phyloP scores from a whole-genome alignment of 1,140 invertebrate species.

The Drosophila funebris region DNA sequence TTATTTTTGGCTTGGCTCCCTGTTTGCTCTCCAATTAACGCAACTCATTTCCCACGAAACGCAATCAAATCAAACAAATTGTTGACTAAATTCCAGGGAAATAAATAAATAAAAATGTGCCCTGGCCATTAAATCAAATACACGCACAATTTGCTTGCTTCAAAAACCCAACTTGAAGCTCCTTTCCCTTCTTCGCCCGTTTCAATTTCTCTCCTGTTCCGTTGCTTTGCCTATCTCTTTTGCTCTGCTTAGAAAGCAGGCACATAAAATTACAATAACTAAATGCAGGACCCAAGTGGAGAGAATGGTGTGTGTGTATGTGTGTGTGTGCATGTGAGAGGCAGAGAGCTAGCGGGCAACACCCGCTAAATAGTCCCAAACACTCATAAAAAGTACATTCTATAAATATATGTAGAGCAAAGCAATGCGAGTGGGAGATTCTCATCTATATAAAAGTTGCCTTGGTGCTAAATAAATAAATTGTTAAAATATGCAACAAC shows the following conservation, averaged over 20 bases:
- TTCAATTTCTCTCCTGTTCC: not conserved
- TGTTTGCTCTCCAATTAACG: conserved; percentile 31
- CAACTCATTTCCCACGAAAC: conserved; percentile 1
- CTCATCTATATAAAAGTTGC: conserved; percentile 43
- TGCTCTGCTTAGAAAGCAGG: not conserved
- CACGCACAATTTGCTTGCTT: conserved; percentile 55
- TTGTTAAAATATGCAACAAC: conserved; percentile 71
- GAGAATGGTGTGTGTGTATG: not conserved
- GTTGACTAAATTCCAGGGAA: conserved; percentile 71
- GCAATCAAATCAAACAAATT: conserved; percentile 78
- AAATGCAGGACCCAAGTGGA: conserved; percentile 43
- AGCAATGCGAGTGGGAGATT: not conserved
- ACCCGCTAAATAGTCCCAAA: conserved; percentile 30
- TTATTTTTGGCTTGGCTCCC: not conserved
- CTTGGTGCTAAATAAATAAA: conserved; percentile 71
- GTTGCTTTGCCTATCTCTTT: not conserved
- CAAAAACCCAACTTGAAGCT: conserved; percentile 9
- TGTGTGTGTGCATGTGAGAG: not conserved
- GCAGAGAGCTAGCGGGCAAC: conserved; percentile 21
- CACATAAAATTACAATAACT: conserved; percentile 69
- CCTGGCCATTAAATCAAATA: conserved; percentile 65
- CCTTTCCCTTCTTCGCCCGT: not conserved
- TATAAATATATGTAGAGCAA: conserved; percentile 12
- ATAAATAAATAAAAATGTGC: conserved; percentile 60
- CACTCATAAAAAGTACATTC: conserved; percentile 32